Evolutionary conservation across 1,140 invertebrate species (phyloP).

Genomic region (Probaryconus sp.): DNA sequence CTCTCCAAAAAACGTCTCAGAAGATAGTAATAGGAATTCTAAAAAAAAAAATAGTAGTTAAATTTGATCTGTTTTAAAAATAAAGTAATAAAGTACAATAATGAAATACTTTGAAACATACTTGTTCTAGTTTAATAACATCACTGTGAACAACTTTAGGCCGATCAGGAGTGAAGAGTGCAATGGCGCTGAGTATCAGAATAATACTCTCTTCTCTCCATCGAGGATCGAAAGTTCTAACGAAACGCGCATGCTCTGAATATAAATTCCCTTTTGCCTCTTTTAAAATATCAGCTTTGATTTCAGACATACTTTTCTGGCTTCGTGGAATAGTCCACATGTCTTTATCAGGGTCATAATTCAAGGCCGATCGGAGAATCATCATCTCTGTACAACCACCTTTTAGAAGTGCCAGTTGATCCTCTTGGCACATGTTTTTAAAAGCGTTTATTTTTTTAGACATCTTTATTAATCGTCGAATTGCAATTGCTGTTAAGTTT

Average conservation of each 20-base stretch:
- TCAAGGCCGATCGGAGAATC: constrained; percentile 91
- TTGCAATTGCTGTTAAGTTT: constrained; percentile 93
- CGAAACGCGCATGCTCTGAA: constrained; percentile 89
- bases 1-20: constrained; percentile 91
- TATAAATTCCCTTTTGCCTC: constrained; percentile 92
- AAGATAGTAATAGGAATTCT: constrained; percentile 94
- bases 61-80: constrained; percentile 1
- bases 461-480: constrained; percentile 93
- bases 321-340: constrained; percentile 91
- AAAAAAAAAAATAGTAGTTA: constrained; percentile 68
- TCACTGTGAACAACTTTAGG: constrained; percentile 89
- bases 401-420: constrained; percentile 93
- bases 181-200: constrained; percentile 92
- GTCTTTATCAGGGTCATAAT: constrained; percentile 90
- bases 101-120: constrained; percentile 64
- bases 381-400: constrained; percentile 94
- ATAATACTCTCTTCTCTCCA: constrained; percentile 94
- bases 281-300: constrained; percentile 91
- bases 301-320: constrained; percentile 84
- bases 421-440: constrained; percentile 93
- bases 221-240: constrained; percentile 87
- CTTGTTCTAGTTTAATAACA: constrained; percentile 92
- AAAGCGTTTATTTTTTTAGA: constrained; percentile 93
- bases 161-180: constrained; percentile 91
- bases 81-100: constrained; percentile 17